These are phyloP conservation scores for Bryconaethiops microstoma DNA, from an alignment of 2,797 vertebrate species.

Conservation along the genomic window DNA sequence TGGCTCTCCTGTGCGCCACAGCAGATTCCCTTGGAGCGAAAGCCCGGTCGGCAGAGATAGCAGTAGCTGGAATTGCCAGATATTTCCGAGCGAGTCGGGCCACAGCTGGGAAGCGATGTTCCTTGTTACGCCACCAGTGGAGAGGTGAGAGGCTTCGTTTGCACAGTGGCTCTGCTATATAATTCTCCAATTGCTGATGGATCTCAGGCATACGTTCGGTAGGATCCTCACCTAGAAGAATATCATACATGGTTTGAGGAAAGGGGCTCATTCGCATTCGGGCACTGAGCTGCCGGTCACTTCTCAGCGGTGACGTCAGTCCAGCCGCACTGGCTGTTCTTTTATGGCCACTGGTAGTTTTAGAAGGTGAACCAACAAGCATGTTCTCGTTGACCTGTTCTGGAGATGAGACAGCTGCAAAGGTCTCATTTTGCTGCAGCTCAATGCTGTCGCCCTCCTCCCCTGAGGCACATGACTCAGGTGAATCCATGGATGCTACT, in stretches of 20 bases:
- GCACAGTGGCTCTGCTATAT: slow-evolving; percentile 74
- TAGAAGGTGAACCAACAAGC: slow-evolving; percentile 41
- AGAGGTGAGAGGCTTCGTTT: slow-evolving; percentile 72
- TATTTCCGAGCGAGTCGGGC: slow-evolving; percentile 69
- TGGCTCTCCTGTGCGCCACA: slow-evolving; percentile 63
- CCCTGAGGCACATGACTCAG: slow-evolving; percentile 60
- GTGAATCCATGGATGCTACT: slow-evolving; percentile 60
- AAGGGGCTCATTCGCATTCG: slow-evolving; percentile 32
- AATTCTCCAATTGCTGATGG: slow-evolving; percentile 75
- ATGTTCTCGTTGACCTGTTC: slow-evolving; percentile 44
- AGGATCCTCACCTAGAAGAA: slow-evolving; percentile 74
- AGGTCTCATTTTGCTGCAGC: slow-evolving; percentile 56
- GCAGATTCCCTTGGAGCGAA: slow-evolving; percentile 61
- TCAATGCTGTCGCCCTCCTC: slow-evolving; percentile 62
- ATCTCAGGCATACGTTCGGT: slow-evolving; percentile 73
- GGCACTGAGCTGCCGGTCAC: slow-evolving; percentile 29
- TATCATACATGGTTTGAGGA: slow-evolving; percentile 69
- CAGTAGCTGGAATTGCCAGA: slow-evolving; percentile 69
- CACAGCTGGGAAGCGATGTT: slow-evolving; percentile 72
- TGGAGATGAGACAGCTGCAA: slow-evolving; percentile 42
- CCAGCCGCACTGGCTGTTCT: slow-evolving; percentile 36
- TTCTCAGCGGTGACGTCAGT: slow-evolving; percentile 40
- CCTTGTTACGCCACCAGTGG: slow-evolving; percentile 73
- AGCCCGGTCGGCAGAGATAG: slow-evolving; percentile 59
- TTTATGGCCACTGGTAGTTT: slow-evolving; percentile 24